Evolutionary conservation across 2,113 vertebrate species (phyloP).

Genomic region (Sapajus apella): DNA sequence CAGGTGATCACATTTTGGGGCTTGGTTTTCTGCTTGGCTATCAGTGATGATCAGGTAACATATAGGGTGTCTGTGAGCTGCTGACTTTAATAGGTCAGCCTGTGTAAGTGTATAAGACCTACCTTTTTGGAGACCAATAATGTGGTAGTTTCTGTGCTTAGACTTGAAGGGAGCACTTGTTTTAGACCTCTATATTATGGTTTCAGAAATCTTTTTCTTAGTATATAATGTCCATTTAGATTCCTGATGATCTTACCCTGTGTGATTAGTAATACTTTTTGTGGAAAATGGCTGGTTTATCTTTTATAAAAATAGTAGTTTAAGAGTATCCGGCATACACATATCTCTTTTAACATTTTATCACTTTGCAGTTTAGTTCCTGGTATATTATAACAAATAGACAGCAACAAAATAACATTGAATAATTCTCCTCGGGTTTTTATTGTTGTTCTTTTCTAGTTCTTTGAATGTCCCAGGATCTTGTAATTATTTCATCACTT

Average conservation of each 20-base stretch:
- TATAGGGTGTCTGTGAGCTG: conserved; percentile 63
- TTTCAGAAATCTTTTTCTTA: conserved; percentile 28
- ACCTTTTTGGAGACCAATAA: conserved; percentile 30
- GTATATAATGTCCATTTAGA: background rate
- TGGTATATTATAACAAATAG: background rate
- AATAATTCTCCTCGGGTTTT: background rate
- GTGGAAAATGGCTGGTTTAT: conserved; percentile 14
- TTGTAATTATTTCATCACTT: background rate
- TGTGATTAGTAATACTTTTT: conserved; percentile 14
- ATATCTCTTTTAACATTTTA: background rate
- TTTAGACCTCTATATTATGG: background rate
- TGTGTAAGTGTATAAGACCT: conserved; percentile 41
- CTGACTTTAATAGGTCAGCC: conserved; percentile 73
- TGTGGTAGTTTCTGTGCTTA: conserved; percentile 17
- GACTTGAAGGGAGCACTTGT: conserved; percentile 32
- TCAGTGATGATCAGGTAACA: conserved; percentile 71
- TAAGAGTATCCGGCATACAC: background rate
- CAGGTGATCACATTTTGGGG: conserved; percentile 62
- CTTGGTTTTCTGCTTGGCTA: conserved; percentile 70
- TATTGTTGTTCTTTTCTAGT: conserved; percentile 16
- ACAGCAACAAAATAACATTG: background rate
- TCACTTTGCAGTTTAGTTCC: conserved; percentile 31
- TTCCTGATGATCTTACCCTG: background rate
- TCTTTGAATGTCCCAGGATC: background rate
- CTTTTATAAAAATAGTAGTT: background rate